A percentile compares a stretch with the other conserved stretches of the same genome.
Evolutionary conservation across 2,113 vertebrate species (phyloP).

Genomic region (Heterochromis multidens): DNA sequence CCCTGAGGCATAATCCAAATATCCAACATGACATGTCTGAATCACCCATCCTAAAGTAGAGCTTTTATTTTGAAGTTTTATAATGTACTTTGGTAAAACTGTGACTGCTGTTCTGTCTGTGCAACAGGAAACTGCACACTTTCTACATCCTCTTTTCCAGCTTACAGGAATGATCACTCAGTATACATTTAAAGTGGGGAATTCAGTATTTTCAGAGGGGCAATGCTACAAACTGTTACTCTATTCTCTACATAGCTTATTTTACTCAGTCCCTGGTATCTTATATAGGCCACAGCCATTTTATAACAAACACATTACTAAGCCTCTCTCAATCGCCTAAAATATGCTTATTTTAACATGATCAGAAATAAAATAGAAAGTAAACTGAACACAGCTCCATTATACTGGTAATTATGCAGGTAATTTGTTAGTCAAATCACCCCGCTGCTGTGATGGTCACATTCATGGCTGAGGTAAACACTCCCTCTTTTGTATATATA

Average conservation of each 20-base stretch:
- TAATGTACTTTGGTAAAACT: neutral
- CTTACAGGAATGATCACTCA: neutral
- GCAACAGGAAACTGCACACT: neutral
- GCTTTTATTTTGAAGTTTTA: neutral
- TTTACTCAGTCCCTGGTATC: conserved; percentile 35
- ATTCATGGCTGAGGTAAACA: neutral
- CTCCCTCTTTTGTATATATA: neutral
- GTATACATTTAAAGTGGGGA: neutral
- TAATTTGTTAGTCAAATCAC: conserved; percentile 36
- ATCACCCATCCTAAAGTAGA: neutral
- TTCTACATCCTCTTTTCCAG: neutral
- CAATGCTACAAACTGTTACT: conserved; percentile 9
- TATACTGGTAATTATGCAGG: conserved; percentile 1
- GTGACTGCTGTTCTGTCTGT: neutral
- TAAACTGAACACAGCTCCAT: conserved; percentile 37
- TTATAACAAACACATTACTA: neutral
- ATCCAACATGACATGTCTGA: neutral
- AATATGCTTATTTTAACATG: neutral
- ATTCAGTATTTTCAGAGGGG: neutral
- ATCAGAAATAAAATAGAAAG: neutral
- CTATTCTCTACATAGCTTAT: conserved; percentile 52
- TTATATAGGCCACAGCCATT: neutral
- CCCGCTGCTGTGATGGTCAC: neutral
- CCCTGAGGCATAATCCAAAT: neutral
- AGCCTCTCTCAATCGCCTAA: neutral